Base-by-base conservation (phyloP, 2,797 vertebrate species). In the Microhierax caerulescens region DNA sequence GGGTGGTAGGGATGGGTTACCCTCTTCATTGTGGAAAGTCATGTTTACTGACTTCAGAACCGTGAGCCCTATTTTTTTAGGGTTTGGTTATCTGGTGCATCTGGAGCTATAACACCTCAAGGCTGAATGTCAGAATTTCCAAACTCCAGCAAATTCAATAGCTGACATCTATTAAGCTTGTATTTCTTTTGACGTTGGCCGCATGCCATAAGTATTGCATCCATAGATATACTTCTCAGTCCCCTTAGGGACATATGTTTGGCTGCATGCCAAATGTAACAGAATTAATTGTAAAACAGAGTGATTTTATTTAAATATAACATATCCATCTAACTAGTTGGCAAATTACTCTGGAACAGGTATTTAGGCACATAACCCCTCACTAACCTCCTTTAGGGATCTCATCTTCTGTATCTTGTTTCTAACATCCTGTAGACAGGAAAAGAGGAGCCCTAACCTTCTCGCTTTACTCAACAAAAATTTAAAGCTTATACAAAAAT, bases 351-450 rank as follows among this genome's bases (percentile, higher is more conserved):
- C n/a, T 93, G 80, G 59, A 85, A 22, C 59, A 89, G 74, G 50
- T 93, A 93, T 81, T 92, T 86, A 86, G 72, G 59, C 43, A 39
- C 16, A 9, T 93, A 92, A 87, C 83, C 88, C 22, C 59, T 92
- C 48, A 20, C 24, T 92, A 89, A 85, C 80, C 93, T 93, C 93
- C 88, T 87, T 95, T 30, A 88, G 92, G 85, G 86, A 93, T 76
- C 80, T 91, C 67, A 73, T 93, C 93, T 81, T 93, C 5, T 9
- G 54, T 94, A 74, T 95, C 28, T 4, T 75, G 37, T 94, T 93
- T 95, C 80, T 86, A 27, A 88, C 79, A 95, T 95, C 94, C 94
- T 91, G 69, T 75, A 73, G 88, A 51, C 73, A 88, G 89, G 79
- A 95, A 95, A 73, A 56, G 13, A 72, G 47, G 56, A 92, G 36